Conservation (phyloP, 2,113 vertebrate genomes). For the Nycticorax nycticorax region DNA sequence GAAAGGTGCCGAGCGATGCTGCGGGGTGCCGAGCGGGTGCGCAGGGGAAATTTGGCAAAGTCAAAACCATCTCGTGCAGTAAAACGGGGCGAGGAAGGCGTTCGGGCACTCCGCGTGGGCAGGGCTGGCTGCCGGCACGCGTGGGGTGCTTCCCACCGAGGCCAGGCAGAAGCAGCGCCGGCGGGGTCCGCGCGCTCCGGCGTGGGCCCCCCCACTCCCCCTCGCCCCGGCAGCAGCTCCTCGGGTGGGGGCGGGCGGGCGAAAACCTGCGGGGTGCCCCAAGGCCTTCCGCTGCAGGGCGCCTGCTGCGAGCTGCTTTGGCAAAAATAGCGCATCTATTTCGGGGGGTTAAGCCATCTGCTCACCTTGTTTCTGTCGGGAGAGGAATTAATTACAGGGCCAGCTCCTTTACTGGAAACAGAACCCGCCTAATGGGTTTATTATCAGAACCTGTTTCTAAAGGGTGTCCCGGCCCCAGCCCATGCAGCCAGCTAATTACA, state of each 20-base stretch:
- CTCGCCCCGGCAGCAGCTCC: background rate
- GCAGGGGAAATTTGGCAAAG: background rate
- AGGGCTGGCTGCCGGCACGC: background rate
- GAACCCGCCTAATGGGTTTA: background rate
- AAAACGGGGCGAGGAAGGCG: background rate
- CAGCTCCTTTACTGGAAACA: background rate
- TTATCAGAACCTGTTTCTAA: background rate
- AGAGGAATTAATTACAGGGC: background rate
- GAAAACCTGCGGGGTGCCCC: fast-evolving
- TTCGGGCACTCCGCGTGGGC: too few relatives aligned
- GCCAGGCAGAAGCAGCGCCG: fast-evolving
- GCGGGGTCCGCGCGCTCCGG: background rate
- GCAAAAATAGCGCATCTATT: background rate
- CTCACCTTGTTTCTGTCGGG: background rate
- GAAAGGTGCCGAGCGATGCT: background rate
- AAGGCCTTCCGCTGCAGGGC: fast-evolving
- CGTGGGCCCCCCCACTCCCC: background rate
- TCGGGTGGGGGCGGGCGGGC: background rate
- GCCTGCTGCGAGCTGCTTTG: background rate
- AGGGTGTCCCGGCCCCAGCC: background rate
- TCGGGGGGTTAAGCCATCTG: background rate
- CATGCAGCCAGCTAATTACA: background rate
- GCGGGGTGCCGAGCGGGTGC: too few relatives aligned
- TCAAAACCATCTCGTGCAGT: background rate
- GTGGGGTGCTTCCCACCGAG: background rate